Base-by-base conservation (phyloP, 2,888 invertebrate genomes). In the Nomada fucata region DNA sequence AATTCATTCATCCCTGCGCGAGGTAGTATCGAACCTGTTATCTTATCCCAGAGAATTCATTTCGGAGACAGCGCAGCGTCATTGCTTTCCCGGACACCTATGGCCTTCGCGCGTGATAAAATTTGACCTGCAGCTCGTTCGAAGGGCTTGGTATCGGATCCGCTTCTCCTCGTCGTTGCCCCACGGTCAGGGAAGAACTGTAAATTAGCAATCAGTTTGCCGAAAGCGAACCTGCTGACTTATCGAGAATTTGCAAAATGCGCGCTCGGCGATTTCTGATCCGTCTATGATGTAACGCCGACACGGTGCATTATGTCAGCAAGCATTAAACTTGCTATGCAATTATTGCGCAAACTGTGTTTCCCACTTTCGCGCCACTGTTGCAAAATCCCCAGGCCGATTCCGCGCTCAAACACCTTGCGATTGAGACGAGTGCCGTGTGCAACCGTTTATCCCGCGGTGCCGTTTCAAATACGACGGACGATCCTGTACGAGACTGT, bases 1-100 rank as follows among this genome's bases (percentile, higher is more conserved):
- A 52, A 76, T 44, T 76, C 72, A 59, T 78, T 78, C 75, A 57
- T 55, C 50, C 68, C 11, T 57, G 26, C 26, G 52, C 44, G 13
- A 59, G 53, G 53, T 52, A 47, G 26, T 73, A 76, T 67, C 42
- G 70, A 67, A 64, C 65, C 65, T 15, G 69, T 76, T 79, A 84
- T 84, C 84, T 84, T 83, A 79, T 84, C 79, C 36, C 10, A 26
- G 53, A 9, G 23, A 60, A 60, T n/a, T 18, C 26, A 29, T 76
- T 64, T 53, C 65, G 15, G 20, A 15, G 55, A 23, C 20, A 64
- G 50, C n/a, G 36, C 2, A 52, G 55, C 61, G 59, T 70, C 63
- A 23, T 65, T 65, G 57, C 23, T 59, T 60, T 18, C 50, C 50
- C 64, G 0, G 47, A 64, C 55, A 44, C 47, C 26, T 55, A 18